Base-by-base conservation (phyloP, 2,797 vertebrate genomes). In the Amblyopsis hoosieri region DNA sequence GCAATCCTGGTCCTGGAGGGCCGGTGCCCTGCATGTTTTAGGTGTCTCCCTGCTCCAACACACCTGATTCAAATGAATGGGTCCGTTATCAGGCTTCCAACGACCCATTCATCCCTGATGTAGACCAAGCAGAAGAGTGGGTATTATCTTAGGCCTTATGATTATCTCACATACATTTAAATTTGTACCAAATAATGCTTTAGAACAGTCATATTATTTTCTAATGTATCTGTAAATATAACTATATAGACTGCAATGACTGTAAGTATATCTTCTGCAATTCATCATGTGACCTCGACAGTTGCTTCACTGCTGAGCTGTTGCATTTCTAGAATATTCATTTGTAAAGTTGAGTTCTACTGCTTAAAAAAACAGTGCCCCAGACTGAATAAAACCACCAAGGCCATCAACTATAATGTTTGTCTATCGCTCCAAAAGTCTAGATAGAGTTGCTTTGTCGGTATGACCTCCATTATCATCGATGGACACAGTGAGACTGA, bases 401-500 rank as follows among this genome's bases (percentile, higher is more conserved):
- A 62, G 62, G 60, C 62, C 66, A 52, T 48, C 62, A 50, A 61
- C 59, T 48, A 64, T 53, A 10, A 1, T 50, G 9, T 50, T 50
- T 31, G 46, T 49, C 13, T n/a, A 51, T 51, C 37, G 7, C 47
- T 51, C n/a, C 13, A 59, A 12, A 13, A 14, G 46, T 48, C 57
- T 23, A 29, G 58, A 50, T 7, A 33, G 48, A 17, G 56, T 23
- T 56, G 74, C 65, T 54, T 60, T 33, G 50, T 48, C 62, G 52
- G 65, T 53, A 60, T 13, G 62, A 71, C 12, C 63, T 66, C 56
- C 0, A 1, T 47, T 54, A 53, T 80, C 62, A 57, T 54, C 42
- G n/a, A 79, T 76, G 74, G 80, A 82, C 85, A 83, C 83, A 75
- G 83, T 79, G 81, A 74, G 70, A 55, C 72, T 85, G 75, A 80